Base-by-base conservation (phyloP, 2,797 vertebrate genomes). In the Rhincodon typus region DNA sequence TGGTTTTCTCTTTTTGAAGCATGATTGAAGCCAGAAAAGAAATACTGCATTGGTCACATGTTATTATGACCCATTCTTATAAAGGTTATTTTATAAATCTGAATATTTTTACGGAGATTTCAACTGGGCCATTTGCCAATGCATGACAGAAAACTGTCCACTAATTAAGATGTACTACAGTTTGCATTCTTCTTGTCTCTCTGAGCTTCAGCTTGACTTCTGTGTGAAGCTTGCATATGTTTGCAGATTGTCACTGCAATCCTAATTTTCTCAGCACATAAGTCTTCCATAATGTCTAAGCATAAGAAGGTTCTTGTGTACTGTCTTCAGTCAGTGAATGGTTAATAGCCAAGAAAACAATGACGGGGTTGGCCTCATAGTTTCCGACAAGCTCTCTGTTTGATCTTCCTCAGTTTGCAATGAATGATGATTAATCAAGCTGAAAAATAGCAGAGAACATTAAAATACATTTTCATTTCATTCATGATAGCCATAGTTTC, bases 41-140 rank as follows among this genome's bases (percentile, higher is more conserved):
- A 3, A 25, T 67, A 69, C 27, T 23, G 62, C 62, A 91, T 91
- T 66, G 88, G 42, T 94, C 34, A 42, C 57, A 42, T 66, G 34
- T 34, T 91, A 91, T 66, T 66, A 30, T 91, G 53, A 57, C 57
- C 88, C 82, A 30, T n/a, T 0, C 19, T 94, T 4, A 66, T 23
- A 94, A 94, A 19, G 90, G 88, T 91, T 53, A 91, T 66, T 57
- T 66, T 34, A n/a, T 91, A 91, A n/a, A 53, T 62, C 90, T 21
- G 38, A 94, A 94, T 66, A 69, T 42, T 94, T 69, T 66, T 94
- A 1, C 53, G 21, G 53, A n/a, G 88, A 25, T 34, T 91, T 91
- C 27, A 91, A 67, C 25, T 27, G 67, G 2, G 70, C 46, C 93
- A 70, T 72, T 70, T n/a, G 70, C 25, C 67, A 1, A 12, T 15